Base-by-base conservation (phyloP, 2,888 invertebrate genomes). In the Dryocosmus kuriphilus region DNA sequence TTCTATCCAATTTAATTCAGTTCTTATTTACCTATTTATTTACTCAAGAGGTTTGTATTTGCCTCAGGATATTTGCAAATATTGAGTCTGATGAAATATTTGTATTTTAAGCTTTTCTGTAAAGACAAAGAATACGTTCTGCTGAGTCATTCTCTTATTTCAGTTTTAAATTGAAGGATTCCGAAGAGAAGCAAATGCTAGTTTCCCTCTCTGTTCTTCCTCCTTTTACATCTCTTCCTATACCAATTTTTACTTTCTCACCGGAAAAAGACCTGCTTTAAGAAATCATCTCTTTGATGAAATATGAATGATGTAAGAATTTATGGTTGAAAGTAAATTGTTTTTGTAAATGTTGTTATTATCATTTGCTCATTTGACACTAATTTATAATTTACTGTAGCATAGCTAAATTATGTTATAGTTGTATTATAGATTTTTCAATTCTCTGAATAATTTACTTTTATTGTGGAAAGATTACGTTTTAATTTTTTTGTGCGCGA, bases 111-210 rank as follows among this genome's bases (percentile, higher is more conserved):
- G 57, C 11, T 7, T 67, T 46, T 67, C 24, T 41, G 65, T 24
- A 65, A 65, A 65, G 38, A 32, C n/a, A 9, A n/a, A 8, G 41
- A n/a, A 24, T 41, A 41, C 14, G n/a, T 65, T 41, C 30, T 67
- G 46, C 27, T 67, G 67, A 67, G 67, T 67, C 67, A 67, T 24
- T 22, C 27, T 67, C 46, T 46, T 67, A 67, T 67, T 67, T 67
- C 41, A 27, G 41, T 67, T 51, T 67, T n/a, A 46, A 51, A 67
- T 67, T 27, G 46, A 51, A 38, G 41, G 41, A 38, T 41, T 67
- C n/a, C 32, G 27, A 51, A 67, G 27, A 30, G 30, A 30, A 67
- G 27, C 9, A 67, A 67, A 67, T 67, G 67, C 46, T 51, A 51
- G 30, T 22, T 67, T 41, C 19, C 41, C 46, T 67, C 67, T 41